Percentiles rank a stretch among this genome's conserved stretches.
Conservation (phyloP, 2,888 invertebrate species). For the Theretra japonica region DNA sequence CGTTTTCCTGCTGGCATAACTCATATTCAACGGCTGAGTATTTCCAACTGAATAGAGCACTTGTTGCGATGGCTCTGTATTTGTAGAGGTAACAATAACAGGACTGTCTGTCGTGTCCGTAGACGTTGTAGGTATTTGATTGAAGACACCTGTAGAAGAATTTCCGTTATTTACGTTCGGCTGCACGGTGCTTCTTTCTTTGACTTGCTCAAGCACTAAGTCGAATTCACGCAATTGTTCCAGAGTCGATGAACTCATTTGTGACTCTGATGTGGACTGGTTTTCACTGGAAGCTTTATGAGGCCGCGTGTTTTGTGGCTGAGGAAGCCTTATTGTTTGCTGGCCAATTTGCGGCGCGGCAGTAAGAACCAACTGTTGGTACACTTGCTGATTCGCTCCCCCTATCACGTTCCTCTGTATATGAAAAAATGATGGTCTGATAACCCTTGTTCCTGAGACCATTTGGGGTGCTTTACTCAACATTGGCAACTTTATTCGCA, state of each 20-base stretch:
- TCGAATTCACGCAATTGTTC: constrained; percentile 92
- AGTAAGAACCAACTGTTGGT: constrained; percentile 80
- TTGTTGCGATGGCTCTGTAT: constrained; percentile 65
- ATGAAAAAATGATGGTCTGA: constrained; percentile 83
- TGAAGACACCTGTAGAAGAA: constrained; percentile 48
- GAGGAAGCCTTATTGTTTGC: constrained; percentile 73
- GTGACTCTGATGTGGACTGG: constrained; percentile 80
- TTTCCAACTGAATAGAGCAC: constrained; percentile 74
- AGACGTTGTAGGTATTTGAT: constrained; percentile 59
- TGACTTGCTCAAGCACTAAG: constrained; percentile 92
- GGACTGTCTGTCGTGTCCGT: constrained; percentile 63
- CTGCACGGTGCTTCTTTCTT: constrained; percentile 89
- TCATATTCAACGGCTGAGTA: constrained; percentile 69
- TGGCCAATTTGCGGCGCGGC: constrained; percentile 78
- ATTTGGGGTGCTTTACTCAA: constrained; percentile 82
- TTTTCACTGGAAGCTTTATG: constrained; percentile 65
- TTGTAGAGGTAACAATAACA: constrained; percentile 52
- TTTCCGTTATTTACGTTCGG: constrained; percentile 64
- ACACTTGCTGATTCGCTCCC: constrained; percentile 81
- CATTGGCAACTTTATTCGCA: constrained; percentile 82
- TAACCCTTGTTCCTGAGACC: constrained; percentile 84
- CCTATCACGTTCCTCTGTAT: constrained; percentile 86
- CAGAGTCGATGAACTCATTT: constrained; percentile 89
- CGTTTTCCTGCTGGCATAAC: constrained; percentile 75
- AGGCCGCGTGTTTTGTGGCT: constrained; percentile 59